Conservation (phyloP, 92 coral and sea anemone genomes). For the Desmophyllum pertusum region DNA sequence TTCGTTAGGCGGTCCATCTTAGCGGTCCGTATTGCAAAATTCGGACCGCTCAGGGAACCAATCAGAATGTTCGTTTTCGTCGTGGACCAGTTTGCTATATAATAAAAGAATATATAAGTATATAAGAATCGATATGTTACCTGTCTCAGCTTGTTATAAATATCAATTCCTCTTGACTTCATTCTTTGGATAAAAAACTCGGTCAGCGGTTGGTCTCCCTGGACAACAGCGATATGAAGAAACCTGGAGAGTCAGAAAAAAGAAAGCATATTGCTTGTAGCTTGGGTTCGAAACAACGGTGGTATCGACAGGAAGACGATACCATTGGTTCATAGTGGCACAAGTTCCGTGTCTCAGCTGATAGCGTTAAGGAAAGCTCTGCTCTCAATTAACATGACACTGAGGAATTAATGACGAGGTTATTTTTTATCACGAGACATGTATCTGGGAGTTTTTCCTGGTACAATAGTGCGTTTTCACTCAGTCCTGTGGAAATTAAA, state of each 20-base stretch:
- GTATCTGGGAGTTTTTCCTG: too few relatives aligned
- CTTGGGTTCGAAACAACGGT: neutral
- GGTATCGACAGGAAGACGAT: conserved; percentile 8
- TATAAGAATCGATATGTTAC: conserved; percentile 36
- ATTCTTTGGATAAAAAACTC: conserved; percentile 65
- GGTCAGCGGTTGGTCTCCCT: conserved; percentile 75
- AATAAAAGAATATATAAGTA: too few relatives aligned
- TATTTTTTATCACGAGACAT: neutral
- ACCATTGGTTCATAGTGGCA: neutral
- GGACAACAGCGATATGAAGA: conserved; percentile 86
- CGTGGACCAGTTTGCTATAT: too few relatives aligned
- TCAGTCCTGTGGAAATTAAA: too few relatives aligned
- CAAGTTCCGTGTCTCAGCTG: neutral
- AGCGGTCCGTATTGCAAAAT: too few relatives aligned
- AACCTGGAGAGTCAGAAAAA: conserved; percentile 41
- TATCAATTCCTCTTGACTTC: conserved; percentile 68
- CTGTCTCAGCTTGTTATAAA: conserved; percentile 87
- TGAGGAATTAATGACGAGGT: neutral
- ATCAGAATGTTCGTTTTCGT: too few relatives aligned
- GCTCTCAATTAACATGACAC: neutral
- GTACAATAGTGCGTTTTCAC: too few relatives aligned
- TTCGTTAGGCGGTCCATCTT: too few relatives aligned
- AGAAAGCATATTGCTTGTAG: neutral
- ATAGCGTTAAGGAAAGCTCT: neutral
- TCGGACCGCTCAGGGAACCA: too few relatives aligned